These are phyloP conservation scores for Gambusia yucatana DNA, from an alignment of 2,797 vertebrate species.

Conservation along the genomic window DNA sequence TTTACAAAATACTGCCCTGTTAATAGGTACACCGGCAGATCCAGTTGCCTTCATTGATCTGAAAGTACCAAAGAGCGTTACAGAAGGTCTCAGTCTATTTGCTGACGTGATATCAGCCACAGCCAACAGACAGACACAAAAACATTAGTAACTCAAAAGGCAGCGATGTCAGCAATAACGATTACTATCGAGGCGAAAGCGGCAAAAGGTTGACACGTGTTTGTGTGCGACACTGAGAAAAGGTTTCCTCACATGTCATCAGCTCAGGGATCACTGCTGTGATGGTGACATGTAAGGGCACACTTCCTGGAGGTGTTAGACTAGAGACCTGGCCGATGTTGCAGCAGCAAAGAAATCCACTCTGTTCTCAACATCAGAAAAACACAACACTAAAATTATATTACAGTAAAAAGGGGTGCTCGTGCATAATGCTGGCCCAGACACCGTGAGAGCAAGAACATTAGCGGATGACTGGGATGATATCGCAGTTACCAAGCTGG, in stretches of 20 bases:
- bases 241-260: slow-evolving; percentile 10
- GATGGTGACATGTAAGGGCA: slow-evolving; percentile 41
- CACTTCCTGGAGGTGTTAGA: slow-evolving; percentile 1
- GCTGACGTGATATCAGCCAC: not conserved
- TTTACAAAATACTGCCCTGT: too few species aligned
- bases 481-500: slow-evolving; percentile 43
- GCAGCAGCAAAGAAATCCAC: slow-evolving; percentile 4
- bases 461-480: slow-evolving; percentile 35
- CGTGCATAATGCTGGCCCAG: slow-evolving; percentile 28
- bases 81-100: not conserved
- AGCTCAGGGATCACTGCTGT: slow-evolving; percentile 11
- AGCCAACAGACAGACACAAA: not conserved
- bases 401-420: slow-evolving; percentile 34
- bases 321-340: slow-evolving; percentile 1
- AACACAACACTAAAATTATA: slow-evolving; percentile 5
- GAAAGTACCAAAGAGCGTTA: not conserved
- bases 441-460: slow-evolving; percentile 31
- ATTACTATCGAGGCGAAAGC: slow-evolving; percentile 4
- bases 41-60: not conserved
- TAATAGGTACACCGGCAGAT: not conserved
- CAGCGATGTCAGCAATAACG: not conserved
- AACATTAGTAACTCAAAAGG: slow-evolving; percentile 6
- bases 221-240: slow-evolving; percentile 9
- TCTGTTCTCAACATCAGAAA: slow-evolving; percentile 5
- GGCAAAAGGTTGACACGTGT: slow-evolving; percentile 23